Conservation (phyloP, 2,888 invertebrate species). For the Nomada flava region DNA sequence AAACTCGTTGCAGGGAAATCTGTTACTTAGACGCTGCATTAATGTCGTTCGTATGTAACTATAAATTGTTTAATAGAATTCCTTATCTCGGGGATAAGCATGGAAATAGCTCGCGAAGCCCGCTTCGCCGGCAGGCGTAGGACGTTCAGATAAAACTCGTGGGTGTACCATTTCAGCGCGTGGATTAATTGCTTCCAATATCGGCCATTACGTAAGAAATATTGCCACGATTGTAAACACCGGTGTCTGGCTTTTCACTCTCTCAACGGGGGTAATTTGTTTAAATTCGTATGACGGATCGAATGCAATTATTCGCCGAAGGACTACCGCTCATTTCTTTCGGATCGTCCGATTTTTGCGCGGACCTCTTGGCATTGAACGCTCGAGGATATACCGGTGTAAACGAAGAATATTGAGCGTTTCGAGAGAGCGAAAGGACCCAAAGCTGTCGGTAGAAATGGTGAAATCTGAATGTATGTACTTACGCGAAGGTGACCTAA, state of each 20-base stretch:
- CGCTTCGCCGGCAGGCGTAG: constrained; percentile 10
- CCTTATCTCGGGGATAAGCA: constrained; percentile 15
- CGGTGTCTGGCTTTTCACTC: neutral
- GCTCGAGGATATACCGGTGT: constrained; percentile 12
- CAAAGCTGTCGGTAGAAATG: constrained; percentile 66
- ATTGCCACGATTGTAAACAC: constrained; percentile 24
- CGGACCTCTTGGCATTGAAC: constrained; percentile 9
- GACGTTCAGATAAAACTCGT: constrained; percentile 21
- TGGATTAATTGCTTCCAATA: constrained; percentile 29
- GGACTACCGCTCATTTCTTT: neutral
- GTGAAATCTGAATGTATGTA: constrained; percentile 71
- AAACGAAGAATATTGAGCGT: constrained; percentile 58
- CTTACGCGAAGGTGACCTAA: constrained; percentile 72
- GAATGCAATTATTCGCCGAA: neutral
- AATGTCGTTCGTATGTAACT: neutral
- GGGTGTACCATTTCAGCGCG: constrained; percentile 10
- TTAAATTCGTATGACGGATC: neutral
- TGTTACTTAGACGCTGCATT: neutral
- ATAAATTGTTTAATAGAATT: constrained; percentile 27
- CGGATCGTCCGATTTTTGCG: neutral
- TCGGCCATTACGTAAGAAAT: constrained; percentile 20
- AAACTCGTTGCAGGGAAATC: neutral
- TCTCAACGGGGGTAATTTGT: constrained; percentile 11
- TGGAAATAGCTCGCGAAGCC: constrained; percentile 7
- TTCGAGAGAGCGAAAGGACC: constrained; percentile 75